Evolutionary conservation across 2,113 vertebrate species (phyloP), one percentile per base, ranked within the genome.

Genomic region (Zosterops lateralis): DNA sequence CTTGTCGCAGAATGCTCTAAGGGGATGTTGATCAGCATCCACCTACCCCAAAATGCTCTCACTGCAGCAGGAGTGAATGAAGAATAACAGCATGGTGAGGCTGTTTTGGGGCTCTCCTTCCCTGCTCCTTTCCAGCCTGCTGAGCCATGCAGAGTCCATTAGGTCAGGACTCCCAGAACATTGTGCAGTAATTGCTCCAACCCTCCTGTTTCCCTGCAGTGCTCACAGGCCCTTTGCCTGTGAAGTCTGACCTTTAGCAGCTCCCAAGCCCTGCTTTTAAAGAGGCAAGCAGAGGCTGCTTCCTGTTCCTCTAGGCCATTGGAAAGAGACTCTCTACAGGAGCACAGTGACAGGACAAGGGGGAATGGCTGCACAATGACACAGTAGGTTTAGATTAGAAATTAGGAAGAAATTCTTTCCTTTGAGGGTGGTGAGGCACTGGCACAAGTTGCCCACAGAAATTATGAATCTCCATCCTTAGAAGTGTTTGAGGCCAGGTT

Each of bases 91-190:
- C 44, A 22, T 3, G 38, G 36, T 28, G 47, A 26, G 36, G 2
- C 16, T 29, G 7, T 14, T 32, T 7, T 2, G 5, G 58, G 29
- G 22, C 29, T 32, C 3, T 45, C 51, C 54, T 72, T 29, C 31
- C 40, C 45, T 78, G 44, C 51, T 40, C 25, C 31, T 14, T 36
- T 22, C 40, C 87, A 45, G 24, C 29, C 66, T 60, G 18, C 60
- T 62, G 61, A 45, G 75, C 54, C 45, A 6, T 1, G 31, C 47
- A 32, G 20, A n/a, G 13, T 7, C n/a, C 5, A 0, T 44, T 0
- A 47, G 56, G 64, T 56, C 73, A 72, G 47, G 47, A 20, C 45
- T 70, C 68, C 10, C 45, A 66, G 36, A 29, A 2, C 79, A 12
- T 73, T 53, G 9, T 20, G 60, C 72, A 84, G 36, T 40, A 60